A percentile compares a stretch with the other conserved stretches of the same genome.
Evolutionary conservation across 2,113 vertebrate genomes (phyloP).

Genomic region (Mustela nigripes): DNA sequence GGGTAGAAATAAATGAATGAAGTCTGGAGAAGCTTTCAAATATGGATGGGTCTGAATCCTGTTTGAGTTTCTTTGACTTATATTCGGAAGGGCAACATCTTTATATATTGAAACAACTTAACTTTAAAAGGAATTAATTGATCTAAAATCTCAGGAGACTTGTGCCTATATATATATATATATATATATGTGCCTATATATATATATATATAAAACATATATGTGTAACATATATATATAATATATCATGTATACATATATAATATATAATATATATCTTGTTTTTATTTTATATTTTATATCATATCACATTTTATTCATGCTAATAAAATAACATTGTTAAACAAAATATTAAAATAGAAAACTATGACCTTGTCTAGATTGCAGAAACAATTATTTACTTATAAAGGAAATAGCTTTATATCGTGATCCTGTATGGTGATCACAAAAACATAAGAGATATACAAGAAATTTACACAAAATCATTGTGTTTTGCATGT

Average conservation of each 20-base stretch:
- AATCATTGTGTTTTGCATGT: neutral
- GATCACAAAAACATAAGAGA: neutral
- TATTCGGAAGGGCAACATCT: neutral
- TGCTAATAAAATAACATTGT: neutral
- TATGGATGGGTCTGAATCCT: neutral
- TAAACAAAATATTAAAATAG: neutral
- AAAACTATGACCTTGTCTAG: neutral
- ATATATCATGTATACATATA: neutral
- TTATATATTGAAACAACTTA: neutral
- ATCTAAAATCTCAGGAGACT: neutral
- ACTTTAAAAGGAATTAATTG: slow-evolving; percentile 15
- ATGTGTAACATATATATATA: too few relatives aligned
- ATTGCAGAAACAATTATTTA: neutral
- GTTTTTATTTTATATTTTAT: neutral
- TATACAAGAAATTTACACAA: neutral
- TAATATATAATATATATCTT: neutral
- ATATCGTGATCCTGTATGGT: neutral
- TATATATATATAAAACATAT: too few relatives aligned
- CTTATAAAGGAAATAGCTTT: neutral
- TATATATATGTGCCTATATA: too few relatives aligned
- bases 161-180: neutral
- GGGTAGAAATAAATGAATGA: neutral
- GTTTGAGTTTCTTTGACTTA: neutral
- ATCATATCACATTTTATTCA: neutral
- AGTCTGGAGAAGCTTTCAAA: neutral